Evolutionary conservation across 2,797 vertebrate genomes (phyloP), one percentile per base, ranked within the genome.

Genomic region (Pipistrellus nathusii): DNA sequence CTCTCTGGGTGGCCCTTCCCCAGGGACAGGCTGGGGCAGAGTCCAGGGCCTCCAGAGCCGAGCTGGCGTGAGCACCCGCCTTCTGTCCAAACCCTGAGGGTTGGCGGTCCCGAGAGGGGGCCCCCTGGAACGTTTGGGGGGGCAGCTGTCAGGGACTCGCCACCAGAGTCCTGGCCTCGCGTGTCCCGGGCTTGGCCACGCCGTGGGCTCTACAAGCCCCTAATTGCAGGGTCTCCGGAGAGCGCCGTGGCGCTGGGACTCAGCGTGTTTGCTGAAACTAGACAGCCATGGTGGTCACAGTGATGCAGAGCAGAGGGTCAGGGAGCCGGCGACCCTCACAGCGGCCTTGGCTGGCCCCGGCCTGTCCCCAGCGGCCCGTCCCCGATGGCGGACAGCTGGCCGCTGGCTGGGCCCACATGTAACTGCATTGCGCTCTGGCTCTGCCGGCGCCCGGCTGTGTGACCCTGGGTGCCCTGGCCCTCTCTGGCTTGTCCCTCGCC

Each of bases 341-440:
- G 8, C 2, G 25, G 46, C 53, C 62, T 7, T 14, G 73, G 30
- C 10, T 2, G 0, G 20, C 27, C 6, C 6, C 15, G 32, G 17
- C 15, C 3, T 4, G 17, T 6, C 2, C 6, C 8, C 10, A 8
- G 2, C 48, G 12, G 0, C 41, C 15, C n/a, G 0, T 15, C 9
- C 20, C 25, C 59, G 25, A 15, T 2, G 2, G 59, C 59, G 5
- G 59, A 25, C 25, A 5, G 59, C 8, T 14, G 59, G 59, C 25
- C 46, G 2, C 3, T 25, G 20, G 41, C 17, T 2, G 15, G 44
- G 8, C 20, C 23, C 38, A 18, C 3, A 38, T 8, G 8, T 0
- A 8, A 6, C 8, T 30, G 71, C 41, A 18, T 27, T 15, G 2
- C 2, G 10, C 2, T 25, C 75, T 44, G 35, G 41, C 21, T 75